phyloP scores from a whole-genome alignment of 2,888 invertebrate species.

The Xestobium rufovillosum region DNA sequence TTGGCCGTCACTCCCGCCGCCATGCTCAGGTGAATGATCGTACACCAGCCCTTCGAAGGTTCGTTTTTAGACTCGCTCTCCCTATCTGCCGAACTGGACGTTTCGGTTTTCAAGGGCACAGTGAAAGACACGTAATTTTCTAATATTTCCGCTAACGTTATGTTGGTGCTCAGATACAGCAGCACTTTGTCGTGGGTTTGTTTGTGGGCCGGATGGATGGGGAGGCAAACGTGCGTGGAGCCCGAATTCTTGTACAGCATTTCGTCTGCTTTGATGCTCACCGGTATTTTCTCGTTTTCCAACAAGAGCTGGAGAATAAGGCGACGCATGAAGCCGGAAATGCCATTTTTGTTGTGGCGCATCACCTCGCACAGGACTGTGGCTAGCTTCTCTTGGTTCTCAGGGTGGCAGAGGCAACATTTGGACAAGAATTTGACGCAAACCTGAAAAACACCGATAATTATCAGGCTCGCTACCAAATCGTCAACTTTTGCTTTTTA shows the following conservation, averaged over 20 bases:
- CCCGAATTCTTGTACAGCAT: constrained; percentile 39
- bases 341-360: constrained; percentile 56
- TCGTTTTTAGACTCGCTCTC: constrained; percentile 24
- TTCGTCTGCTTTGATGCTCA: constrained; percentile 54
- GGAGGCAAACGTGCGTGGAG: constrained; percentile 36
- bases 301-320: constrained; percentile 78
- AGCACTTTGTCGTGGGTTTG: constrained; percentile 65
- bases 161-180: constrained; percentile 66
- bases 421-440: constrained; percentile 76
- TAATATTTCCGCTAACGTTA: constrained; percentile 66
- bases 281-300: constrained; percentile 76
- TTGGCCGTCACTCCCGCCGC: constrained; percentile 83
- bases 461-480: constrained; percentile 39
- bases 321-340: constrained; percentile 82
- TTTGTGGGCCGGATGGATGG: constrained; percentile 63
- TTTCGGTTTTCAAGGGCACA: constrained; percentile 28
- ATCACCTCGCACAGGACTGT: constrained; percentile 71
- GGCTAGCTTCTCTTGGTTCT: constrained; percentile 77
- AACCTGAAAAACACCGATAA: constrained; percentile 60
- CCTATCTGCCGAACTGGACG: constrained; percentile 2
- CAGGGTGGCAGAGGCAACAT: constrained; percentile 76
- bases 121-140: constrained; percentile 51
- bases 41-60: constrained; percentile 40
- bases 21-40: constrained; percentile 54
- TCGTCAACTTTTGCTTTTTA: too few relatives aligned